Evolutionary conservation across 2,888 invertebrate genomes (phyloP), one percentile per base, ranked within the genome.

Genomic region (Gari tellinella): DNA sequence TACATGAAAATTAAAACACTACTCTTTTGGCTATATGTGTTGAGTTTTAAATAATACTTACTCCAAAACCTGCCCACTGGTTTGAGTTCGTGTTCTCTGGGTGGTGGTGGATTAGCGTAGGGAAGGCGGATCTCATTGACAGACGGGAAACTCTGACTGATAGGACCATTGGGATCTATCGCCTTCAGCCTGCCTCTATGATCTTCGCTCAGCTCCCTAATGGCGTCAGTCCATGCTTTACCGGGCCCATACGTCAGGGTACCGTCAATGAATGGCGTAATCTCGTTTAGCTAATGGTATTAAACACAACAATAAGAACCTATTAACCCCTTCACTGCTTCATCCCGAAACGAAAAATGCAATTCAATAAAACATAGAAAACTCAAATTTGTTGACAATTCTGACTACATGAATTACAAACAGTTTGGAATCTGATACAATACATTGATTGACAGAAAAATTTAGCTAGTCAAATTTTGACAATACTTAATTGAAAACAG

Each of bases 181-280:
- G 92, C 90, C 10, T 96, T 96, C 57, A 96, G 79, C 72, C 98
- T 94, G 57, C 96, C 96, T 0, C 52, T 51, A 17, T 55, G 21
- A 10, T 41, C 26, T 56, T 98, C 99, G 26, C 89, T 83, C 72
- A 93, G 92, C 7, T 92, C 92, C 61, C 99, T 94, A 96, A 99
- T 96, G 79, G 97, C 96, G 93, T 97, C 97, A 85, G 98, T 95
- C 98, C 99, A 98, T 67, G 99, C 98, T 93, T 99, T 99, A 88
- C 97, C 97, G 48, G 97, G 97, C 90, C 98, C 98, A 94, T 99
- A 99, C 89, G 99, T 95, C 93, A 99, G 98, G 92, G 97, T 98
- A 75, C 97, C 99, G 93, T 99, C 99, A 89, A 99, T 97, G 98
- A 98, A 99, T 88, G 98, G 96, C 56, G 98, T 98, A 92, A 97